These are phyloP conservation scores for Macrosiphum euphorbiae DNA, from an alignment of 2,888 invertebrate species.

Conservation along the genomic window DNA sequence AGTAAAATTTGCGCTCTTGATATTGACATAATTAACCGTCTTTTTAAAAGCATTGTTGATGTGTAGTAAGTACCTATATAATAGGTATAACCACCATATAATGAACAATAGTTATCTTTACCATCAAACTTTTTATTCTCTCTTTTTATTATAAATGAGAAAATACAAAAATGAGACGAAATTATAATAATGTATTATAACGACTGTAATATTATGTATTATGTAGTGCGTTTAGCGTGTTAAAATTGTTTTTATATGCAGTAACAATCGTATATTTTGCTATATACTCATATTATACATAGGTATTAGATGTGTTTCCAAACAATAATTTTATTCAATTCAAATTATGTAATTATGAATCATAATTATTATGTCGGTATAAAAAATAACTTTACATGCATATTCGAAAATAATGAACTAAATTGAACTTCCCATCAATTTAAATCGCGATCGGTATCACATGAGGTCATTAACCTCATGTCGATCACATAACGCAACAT, in stretches of 20 bases:
- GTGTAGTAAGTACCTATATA: too few species aligned
- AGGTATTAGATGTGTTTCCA: background rate
- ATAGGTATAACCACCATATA: too few species aligned
- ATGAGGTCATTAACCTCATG: conserved; percentile 42
- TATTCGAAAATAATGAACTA: conserved; percentile 5
- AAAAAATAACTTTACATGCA: background rate
- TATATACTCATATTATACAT: background rate
- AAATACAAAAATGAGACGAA: background rate
- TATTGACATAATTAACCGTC: too few species aligned
- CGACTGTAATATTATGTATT: background rate
- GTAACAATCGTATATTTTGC: background rate
- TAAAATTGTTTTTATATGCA: background rate
- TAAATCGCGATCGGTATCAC: conserved; percentile 36
- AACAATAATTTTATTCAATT: background rate
- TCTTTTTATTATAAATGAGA: background rate
- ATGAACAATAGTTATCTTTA: too few species aligned
- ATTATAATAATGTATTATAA: background rate
- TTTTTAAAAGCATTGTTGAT: too few species aligned
- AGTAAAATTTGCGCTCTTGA: too few species aligned
- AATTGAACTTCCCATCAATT: conserved; percentile 36
- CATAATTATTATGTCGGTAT: background rate
- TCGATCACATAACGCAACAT: conserved; percentile 34
- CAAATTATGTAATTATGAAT: background rate
- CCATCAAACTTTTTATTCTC: background rate
- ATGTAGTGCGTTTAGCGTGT: background rate